Percentiles rank a stretch among this genome's conserved stretches.
Conservation (phyloP, 2,113 vertebrate species). For the Strigops habroptila region DNA sequence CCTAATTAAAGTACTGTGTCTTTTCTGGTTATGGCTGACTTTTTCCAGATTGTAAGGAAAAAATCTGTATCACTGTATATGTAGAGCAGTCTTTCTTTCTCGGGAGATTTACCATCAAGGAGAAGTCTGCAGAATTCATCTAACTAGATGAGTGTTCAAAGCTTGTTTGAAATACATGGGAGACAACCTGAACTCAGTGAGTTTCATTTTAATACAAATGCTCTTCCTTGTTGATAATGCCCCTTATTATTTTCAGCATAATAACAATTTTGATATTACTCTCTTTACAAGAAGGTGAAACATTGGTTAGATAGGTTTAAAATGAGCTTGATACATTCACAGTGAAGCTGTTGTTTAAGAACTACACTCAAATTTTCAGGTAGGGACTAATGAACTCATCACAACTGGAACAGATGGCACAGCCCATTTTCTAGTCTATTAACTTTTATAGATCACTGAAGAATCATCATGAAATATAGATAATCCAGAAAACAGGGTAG, state of each 20-base stretch:
- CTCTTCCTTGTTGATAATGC: not conserved
- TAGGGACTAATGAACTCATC: not conserved
- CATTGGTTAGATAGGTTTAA: not conserved
- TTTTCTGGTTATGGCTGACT: not conserved
- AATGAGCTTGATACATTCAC: not conserved
- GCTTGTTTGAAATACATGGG: not conserved
- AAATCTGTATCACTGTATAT: not conserved
- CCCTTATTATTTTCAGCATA: not conserved
- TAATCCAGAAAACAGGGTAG: not conserved
- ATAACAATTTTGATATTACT: not conserved
- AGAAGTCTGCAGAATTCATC: not conserved
- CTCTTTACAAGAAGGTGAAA: not conserved
- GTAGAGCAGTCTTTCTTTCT: not conserved
- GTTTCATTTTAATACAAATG: not conserved
- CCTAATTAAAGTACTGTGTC: not conserved
- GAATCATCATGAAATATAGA: not conserved
- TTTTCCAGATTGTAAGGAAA: not conserved
- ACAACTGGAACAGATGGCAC: constrained; percentile 33
- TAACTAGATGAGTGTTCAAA: not conserved
- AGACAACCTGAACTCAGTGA: not conserved
- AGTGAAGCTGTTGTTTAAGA: not conserved
- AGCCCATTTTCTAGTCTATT: constrained; percentile 25
- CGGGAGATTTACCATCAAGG: not conserved
- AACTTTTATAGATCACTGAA: constrained; percentile 35
- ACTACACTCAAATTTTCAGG: not conserved